Percentiles rank a stretch among this genome's conserved stretches.
phyloP scores from a whole-genome alignment of 1,140 invertebrate genomes.

The Brachionus koreanus region DNA sequence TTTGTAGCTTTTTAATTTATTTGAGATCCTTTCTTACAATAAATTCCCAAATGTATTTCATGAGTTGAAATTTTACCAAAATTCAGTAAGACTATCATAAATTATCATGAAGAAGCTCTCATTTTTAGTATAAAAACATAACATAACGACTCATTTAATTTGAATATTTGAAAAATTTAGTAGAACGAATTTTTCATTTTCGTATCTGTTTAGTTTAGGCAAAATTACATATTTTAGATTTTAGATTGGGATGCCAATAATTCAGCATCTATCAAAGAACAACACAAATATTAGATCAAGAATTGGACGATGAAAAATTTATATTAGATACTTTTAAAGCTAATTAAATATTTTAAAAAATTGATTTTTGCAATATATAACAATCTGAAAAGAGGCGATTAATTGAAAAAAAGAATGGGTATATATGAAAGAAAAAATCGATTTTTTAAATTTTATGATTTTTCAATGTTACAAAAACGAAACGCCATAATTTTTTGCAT shows the following conservation, averaged over 20 bases:
- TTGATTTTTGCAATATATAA: background rate
- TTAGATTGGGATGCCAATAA: too few species aligned
- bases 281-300: too few species aligned
- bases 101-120: background rate
- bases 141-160: background rate
- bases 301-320: background rate
- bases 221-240: too few species aligned
- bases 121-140: background rate
- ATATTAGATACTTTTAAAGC: background rate
- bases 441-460: constrained; percentile 19
- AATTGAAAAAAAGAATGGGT: background rate
- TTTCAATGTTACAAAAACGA: background rate
- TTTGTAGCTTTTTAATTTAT: background rate
- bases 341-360: background rate
- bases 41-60: background rate
- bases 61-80: background rate
- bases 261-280: too few species aligned
- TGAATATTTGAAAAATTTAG: background rate
- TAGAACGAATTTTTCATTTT: too few species aligned
- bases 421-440: background rate
- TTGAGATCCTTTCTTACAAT: background rate
- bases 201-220: too few species aligned
- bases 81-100: background rate
- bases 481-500: constrained; percentile 23
- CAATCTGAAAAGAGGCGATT: background rate